Percentiles rank a stretch among this genome's conserved stretches.
These are phyloP conservation scores for Perognathus longimembris DNA, from an alignment of 2,113 vertebrate species.

Conservation along the genomic window DNA sequence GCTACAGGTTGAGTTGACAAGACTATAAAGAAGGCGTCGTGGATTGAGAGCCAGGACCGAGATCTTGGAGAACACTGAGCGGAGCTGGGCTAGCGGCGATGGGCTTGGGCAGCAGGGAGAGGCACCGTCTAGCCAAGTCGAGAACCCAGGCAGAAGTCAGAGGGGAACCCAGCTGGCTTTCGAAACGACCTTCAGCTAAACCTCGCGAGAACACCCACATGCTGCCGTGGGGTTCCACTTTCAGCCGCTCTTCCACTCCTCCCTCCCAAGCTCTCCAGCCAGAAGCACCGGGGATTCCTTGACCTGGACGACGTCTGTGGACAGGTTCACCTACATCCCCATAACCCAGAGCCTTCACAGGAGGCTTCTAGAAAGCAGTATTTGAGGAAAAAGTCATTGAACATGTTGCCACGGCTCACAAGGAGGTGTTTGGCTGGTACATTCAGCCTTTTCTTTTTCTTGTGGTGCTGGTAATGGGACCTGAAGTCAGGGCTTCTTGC, in stretches of 20 bases:
- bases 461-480: too few relatives aligned
- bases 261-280: not conserved
- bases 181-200: not conserved
- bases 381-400: fast-evolving
- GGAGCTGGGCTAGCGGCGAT: not conserved
- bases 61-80: not conserved
- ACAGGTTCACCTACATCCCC: not conserved
- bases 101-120: not conserved
- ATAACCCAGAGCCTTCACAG: fast-evolving
- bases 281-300: too few relatives aligned
- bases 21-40: not conserved
- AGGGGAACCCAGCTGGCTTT: too few relatives aligned
- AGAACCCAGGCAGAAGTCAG: not conserved
- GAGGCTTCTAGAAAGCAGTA: not conserved
- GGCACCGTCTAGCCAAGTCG: fast-evolving
- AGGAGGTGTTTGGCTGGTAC: not conserved
- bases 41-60: fast-evolving
- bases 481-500: too few relatives aligned
- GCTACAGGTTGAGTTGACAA: not conserved
- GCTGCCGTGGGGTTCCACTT: not conserved
- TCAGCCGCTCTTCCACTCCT: not conserved
- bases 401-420: not conserved
- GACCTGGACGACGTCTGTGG: not conserved
- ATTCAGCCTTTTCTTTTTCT: not conserved
- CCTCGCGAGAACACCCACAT: not conserved